Evolutionary conservation across 2,888 invertebrate genomes (phyloP).

Genomic region (Lasioglossum lativentre): DNA sequence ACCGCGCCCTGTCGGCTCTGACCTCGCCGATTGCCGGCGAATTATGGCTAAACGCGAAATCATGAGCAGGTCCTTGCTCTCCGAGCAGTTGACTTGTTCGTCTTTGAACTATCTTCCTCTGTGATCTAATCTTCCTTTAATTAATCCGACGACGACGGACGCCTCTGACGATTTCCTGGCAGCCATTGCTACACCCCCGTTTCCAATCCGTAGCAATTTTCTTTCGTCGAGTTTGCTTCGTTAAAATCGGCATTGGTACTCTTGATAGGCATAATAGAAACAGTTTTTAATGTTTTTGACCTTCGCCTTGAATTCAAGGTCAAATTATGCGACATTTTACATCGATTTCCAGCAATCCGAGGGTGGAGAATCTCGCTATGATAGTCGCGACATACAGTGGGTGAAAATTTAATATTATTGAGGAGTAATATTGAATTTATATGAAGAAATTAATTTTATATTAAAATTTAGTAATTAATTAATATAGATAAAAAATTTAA

Average conservation of each 20-base stretch:
- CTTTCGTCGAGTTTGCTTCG: background rate
- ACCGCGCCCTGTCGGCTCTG: constrained; percentile 21
- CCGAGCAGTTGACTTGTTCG: background rate
- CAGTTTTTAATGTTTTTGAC: too few relatives aligned
- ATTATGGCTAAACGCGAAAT: constrained; percentile 63
- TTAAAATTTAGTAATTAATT: too few relatives aligned
- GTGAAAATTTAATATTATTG: too few relatives aligned
- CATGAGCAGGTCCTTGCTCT: constrained; percentile 18
- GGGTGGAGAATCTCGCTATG: too few relatives aligned
- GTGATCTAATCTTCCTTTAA: background rate
- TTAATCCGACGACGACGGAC: background rate
- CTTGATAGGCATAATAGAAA: too few relatives aligned
- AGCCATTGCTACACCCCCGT: background rate
- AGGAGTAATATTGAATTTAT: too few relatives aligned
- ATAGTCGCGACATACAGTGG: too few relatives aligned
- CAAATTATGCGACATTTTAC: background rate
- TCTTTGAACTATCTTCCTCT: background rate
- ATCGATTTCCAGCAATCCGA: too few relatives aligned
- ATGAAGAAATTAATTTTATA: too few relatives aligned
- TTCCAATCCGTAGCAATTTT: background rate
- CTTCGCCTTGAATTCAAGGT: too few relatives aligned
- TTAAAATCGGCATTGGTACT: background rate
- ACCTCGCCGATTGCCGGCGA: constrained; percentile 48
- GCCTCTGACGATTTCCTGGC: background rate
- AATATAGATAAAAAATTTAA: too few relatives aligned